Conservation (phyloP, 1,140 invertebrate genomes). For the Zaprionus africanus region DNA sequence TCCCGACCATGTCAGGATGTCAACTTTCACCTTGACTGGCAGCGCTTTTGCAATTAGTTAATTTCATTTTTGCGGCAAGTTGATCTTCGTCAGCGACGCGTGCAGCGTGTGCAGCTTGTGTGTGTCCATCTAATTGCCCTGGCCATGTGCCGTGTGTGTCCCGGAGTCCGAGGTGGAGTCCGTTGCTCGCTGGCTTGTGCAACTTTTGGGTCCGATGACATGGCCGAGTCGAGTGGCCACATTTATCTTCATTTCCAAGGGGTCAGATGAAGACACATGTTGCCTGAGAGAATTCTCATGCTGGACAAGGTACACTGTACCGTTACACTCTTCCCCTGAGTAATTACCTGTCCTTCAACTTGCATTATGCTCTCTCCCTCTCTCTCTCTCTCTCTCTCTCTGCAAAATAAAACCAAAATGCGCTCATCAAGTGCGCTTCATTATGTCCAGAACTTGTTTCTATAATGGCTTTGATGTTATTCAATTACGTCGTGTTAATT, state of each 20-base stretch:
- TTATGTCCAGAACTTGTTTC: background rate
- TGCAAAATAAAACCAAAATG: background rate
- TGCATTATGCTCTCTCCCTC: background rate
- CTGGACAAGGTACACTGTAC: background rate
- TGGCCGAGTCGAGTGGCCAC: conserved; percentile 47
- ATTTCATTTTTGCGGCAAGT: conserved; percentile 67
- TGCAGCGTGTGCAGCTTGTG: conserved; percentile 9
- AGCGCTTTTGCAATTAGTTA: conserved; percentile 70
- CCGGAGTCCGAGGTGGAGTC: no score
- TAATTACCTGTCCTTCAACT: conserved; percentile 31
- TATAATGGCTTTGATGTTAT: background rate
- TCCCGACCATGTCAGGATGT: conserved; percentile 44
- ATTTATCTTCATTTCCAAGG: conserved; percentile 72
- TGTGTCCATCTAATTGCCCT: conserved; percentile 53
- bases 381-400: background rate
- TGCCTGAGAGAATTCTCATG: conserved; percentile 11
- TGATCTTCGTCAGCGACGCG: conserved; percentile 44
- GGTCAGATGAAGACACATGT: conserved; percentile 68
- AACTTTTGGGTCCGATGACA: conserved; percentile 20
- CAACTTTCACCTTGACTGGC: conserved; percentile 56
- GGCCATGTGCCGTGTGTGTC: conserved; percentile 32
- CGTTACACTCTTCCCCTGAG: background rate
- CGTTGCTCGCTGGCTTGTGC: background rate
- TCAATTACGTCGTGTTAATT: background rate
- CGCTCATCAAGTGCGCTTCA: background rate